A percentile compares a stretch with the other conserved stretches of the same genome.
These are phyloP conservation scores for Timandra comae DNA, from an alignment of 2,888 invertebrate genomes.

Conservation along the genomic window DNA sequence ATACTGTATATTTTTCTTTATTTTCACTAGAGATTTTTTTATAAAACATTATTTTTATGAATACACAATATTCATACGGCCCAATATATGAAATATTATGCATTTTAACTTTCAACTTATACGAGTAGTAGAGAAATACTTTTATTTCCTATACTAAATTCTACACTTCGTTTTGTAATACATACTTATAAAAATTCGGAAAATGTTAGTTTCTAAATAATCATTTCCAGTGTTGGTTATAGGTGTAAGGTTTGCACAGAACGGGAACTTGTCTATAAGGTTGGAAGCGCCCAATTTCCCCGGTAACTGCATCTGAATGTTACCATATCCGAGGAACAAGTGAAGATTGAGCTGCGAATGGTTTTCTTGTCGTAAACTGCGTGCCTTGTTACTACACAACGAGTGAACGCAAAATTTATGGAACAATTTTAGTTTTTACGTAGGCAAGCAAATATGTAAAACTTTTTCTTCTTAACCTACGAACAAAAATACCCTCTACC, in stretches of 20 bases:
- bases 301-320: constrained; percentile 68
- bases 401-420: constrained; percentile 47
- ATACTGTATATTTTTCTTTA: no score
- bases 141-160: no score
- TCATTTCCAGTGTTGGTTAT: constrained; percentile 40
- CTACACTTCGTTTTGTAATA: no score
- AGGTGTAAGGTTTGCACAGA: constrained; percentile 32
- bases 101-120: no score
- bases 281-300: constrained; percentile 61
- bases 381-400: constrained; percentile 50
- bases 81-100: no score
- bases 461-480: constrained; percentile 10
- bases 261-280: constrained; percentile 43
- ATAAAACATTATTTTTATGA: no score
- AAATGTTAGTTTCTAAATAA: no score
- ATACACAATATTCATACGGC: no score
- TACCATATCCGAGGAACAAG: constrained; percentile 63
- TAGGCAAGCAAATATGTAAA: constrained; percentile 22
- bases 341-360: constrained; percentile 67
- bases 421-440: constrained; percentile 35
- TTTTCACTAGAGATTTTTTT: no score
- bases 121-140: no score
- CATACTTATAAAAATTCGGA: no score
- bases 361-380: constrained; percentile 57
- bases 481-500: constrained; percentile 12